These are phyloP conservation scores for Nesoenas mayeri DNA, from an alignment of 2,113 vertebrate species.

Conservation along the genomic window DNA sequence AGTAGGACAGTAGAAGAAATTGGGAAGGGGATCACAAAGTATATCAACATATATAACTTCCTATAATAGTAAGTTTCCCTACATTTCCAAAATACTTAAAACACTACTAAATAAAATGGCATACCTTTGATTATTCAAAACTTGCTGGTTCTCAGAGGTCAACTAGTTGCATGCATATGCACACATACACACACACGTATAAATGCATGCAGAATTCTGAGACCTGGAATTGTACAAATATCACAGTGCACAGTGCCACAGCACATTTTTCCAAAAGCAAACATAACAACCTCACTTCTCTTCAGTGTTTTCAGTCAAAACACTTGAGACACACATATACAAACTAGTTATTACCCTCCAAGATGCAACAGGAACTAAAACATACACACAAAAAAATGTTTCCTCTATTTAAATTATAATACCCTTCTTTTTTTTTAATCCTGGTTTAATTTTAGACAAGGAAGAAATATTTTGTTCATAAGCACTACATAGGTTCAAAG, in stretches of 20 bases:
- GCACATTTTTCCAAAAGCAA: background rate
- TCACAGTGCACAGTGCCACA: background rate
- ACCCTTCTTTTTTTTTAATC: background rate
- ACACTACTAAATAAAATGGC: background rate
- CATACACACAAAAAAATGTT: background rate
- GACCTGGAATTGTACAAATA: background rate
- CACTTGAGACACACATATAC: background rate
- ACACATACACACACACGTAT: fast-evolving
- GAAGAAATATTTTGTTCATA: background rate
- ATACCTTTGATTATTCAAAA: background rate
- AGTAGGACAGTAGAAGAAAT: background rate
- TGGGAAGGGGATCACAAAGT: background rate
- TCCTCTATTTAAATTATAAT: background rate
- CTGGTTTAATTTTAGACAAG: background rate
- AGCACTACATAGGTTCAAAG: background rate
- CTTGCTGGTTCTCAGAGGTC: background rate
- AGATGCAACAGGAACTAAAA: background rate
- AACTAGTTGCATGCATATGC: background rate
- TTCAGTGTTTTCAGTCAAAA: background rate
- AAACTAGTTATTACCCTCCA: background rate
- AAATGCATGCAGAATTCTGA: background rate
- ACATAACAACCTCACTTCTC: background rate
- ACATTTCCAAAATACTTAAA: background rate
- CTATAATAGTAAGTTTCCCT: background rate
- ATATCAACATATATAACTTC: background rate